These are phyloP conservation scores for Spinus pinus DNA, from an alignment of 2,797 vertebrate species.

Conservation along the genomic window DNA sequence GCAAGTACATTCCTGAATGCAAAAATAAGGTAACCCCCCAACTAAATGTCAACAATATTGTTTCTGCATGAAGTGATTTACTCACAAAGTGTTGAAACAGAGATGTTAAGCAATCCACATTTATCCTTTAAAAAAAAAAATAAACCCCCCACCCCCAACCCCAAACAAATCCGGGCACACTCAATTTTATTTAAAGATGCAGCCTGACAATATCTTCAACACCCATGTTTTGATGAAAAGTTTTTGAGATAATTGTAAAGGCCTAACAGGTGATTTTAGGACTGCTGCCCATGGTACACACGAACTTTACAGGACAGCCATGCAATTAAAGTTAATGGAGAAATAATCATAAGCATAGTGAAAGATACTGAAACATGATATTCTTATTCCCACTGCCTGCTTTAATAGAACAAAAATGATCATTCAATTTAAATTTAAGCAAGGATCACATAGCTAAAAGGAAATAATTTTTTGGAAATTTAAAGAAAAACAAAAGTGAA, in stretches of 20 bases:
- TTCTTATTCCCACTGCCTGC: not conserved
- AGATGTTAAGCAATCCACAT: not conserved
- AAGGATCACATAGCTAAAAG: not conserved
- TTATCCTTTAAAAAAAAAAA: not conserved
- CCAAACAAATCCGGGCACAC: not conserved
- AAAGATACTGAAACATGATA: not conserved
- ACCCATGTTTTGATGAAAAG: not conserved
- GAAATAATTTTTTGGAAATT: not conserved
- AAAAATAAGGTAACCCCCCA: not conserved
- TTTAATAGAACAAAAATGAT: not conserved
- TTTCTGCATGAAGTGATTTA: not conserved
- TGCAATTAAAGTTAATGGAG: not conserved
- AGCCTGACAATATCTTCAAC: not conserved
- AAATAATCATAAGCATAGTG: not conserved
- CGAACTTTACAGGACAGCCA: not conserved
- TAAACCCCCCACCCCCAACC: accelerated
- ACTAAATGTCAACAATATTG: not conserved
- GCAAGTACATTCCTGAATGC: not conserved
- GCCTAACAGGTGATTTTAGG: not conserved
- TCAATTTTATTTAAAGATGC: not conserved
- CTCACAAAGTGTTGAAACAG: not conserved
- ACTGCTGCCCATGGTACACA: not conserved
- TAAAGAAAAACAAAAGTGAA: not conserved
- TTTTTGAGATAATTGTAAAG: not conserved
- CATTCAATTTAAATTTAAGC: not conserved